Evolutionary conservation across 1,140 invertebrate genomes (phyloP), one percentile per base, ranked within the genome.

Genomic region (Leptinotarsa lineolata): DNA sequence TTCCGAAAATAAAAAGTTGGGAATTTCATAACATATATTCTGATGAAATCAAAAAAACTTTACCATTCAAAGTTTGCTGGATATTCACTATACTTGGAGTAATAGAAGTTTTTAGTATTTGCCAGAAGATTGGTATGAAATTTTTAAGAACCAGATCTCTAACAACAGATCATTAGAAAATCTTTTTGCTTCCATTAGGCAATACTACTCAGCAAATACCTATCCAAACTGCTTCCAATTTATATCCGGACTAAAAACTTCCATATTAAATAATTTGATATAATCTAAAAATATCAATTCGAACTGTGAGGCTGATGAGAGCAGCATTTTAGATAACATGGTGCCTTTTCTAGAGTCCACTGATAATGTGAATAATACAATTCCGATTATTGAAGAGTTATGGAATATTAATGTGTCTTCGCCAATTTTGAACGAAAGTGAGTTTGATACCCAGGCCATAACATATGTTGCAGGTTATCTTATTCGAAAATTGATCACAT

Each of bases 101-200:
- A n/a, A 72, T 46, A 15, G 48, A 59, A 21, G 18, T 75, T 63
- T 75, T 72, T 65, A 60, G 58, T 44, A 54, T 64, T 24, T 54
- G 70, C 30, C 16, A 61, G 58, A 67, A 72, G 45, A n/a, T 74
- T 16, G 74, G 74, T 16, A 72, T 72, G 15, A 16, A 69, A 24
- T 72, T 63, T 72, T 69, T 75, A 61, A 68, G 58, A 60, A 45
- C 54, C 16, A n/a, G 74, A 22, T 46, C 59, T 13, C 68, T 75
- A 22, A 75, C 72, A 64, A 63, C 67, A 68, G 74, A 75, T 54
- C 70, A n/a, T 16, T 75, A 61, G 74, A 75, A 65, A 72, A 75
- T 75, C 68, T 67, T 21, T 75, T 75, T 48, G 65, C 54, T 58
- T 48, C 30, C 30, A 69, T 75, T 45, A 64, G 74, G 61, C 39